A percentile compares a stretch with the other conserved stretches of the same genome.
These are phyloP conservation scores for Notarius lentiginosus DNA, from an alignment of 2,113 vertebrate species.

Conservation along the genomic window DNA sequence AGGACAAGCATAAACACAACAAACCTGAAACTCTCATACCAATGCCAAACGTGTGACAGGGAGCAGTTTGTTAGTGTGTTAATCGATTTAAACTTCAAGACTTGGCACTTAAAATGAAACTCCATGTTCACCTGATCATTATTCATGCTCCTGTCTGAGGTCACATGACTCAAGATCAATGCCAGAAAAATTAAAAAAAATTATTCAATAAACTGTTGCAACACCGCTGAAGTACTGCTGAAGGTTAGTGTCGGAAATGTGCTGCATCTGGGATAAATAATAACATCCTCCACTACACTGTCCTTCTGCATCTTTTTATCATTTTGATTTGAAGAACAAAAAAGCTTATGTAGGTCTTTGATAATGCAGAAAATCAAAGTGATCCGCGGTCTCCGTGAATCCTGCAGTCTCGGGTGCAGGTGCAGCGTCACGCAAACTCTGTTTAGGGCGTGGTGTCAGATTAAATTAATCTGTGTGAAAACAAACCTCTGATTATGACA, in stretches of 20 bases:
- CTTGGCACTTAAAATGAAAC: constrained; percentile 6
- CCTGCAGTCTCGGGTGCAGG: no score
- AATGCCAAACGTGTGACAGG: neutral
- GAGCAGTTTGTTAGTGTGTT: neutral
- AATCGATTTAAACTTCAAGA: neutral
- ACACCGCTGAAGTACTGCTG: neutral
- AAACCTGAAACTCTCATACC: neutral
- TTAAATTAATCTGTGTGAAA: neutral
- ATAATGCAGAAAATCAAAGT: no score
- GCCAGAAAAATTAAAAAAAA: neutral
- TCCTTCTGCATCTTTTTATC: neutral
- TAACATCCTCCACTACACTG: neutral
- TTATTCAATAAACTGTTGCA: neutral
- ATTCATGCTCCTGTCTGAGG: constrained; percentile 25
- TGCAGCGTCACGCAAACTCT: no score
- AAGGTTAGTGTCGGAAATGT: neutral
- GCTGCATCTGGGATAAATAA: neutral
- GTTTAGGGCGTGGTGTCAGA: neutral
- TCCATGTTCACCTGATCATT: constrained; percentile 22
- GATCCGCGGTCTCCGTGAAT: no score
- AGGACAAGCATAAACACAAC: neutral
- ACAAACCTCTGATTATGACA: neutral
- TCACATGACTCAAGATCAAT: constrained; percentile 39
- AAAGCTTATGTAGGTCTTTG: no score
- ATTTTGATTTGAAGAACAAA: no score